A percentile compares a stretch with the other conserved stretches of the same genome.
These are phyloP conservation scores for Tetranychus piercei DNA, from an alignment of 2,888 invertebrate genomes.

Conservation along the genomic window DNA sequence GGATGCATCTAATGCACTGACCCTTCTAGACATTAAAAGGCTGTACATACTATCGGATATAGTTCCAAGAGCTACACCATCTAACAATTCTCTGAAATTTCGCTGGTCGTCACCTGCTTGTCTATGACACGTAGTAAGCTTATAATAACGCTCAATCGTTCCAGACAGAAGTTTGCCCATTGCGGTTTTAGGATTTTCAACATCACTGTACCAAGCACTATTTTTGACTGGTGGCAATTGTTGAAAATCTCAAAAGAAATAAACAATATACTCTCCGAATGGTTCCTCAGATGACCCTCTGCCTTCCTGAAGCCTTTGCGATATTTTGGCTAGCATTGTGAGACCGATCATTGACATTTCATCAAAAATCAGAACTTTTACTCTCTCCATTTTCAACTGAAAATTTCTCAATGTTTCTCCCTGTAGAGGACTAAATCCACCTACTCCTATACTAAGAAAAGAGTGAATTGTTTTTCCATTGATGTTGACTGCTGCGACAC, in stretches of 20 bases:
- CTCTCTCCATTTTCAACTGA: neutral
- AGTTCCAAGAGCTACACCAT: neutral
- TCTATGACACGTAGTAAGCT: neutral
- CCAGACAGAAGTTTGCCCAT: neutral
- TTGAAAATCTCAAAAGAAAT: neutral
- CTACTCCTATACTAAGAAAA: neutral
- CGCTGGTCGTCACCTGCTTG: neutral
- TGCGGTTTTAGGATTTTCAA: neutral
- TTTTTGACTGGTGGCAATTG: conserved; percentile 12
- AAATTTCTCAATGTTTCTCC: neutral
- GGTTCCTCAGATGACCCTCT: neutral
- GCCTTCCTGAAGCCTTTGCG: neutral
- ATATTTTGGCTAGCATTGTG: neutral
- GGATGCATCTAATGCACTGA: neutral
- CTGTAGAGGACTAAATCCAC: neutral
- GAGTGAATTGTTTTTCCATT: conserved; percentile 3
- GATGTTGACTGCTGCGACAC: neutral
- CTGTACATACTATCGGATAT: neutral
- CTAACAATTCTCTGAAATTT: neutral
- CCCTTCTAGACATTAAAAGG: neutral
- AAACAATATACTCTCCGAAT: neutral
- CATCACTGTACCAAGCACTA: neutral
- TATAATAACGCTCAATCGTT: neutral
- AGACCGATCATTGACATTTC: conserved; percentile 7
- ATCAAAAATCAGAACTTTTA: conserved; percentile 4